Evolutionary conservation across 2,797 vertebrate species (phyloP).

Genomic region (Molossus molossus): DNA sequence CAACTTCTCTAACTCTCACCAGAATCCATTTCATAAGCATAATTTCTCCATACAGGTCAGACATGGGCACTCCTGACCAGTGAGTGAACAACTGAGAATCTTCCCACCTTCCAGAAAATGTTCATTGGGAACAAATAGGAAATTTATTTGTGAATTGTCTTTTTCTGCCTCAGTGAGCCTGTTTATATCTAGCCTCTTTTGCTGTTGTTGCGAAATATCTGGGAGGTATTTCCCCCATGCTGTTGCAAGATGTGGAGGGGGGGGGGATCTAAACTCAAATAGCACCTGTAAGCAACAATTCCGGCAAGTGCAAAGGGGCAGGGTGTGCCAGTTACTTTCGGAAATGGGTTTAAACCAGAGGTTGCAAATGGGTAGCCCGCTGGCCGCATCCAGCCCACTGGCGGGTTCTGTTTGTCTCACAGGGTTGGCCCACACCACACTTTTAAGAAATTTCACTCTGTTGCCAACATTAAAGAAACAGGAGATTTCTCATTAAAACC

Average conservation of each 20-base stretch:
- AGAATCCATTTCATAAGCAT: neutral
- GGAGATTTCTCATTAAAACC: conserved; percentile 56
- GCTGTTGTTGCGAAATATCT: neutral
- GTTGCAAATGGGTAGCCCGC: neutral
- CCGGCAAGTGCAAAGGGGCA: neutral
- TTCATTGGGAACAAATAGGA: conserved; percentile 11
- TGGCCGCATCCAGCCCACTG: conserved; percentile 10
- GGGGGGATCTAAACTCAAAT: neutral
- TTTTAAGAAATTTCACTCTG: conserved; percentile 48
- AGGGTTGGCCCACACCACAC: neutral
- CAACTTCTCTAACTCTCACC: neutral
- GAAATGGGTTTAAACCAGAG: conserved; percentile 69
- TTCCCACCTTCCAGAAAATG: neutral
- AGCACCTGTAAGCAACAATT: neutral
- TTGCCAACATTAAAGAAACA: conserved; percentile 7
- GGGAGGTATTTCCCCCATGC: neutral
- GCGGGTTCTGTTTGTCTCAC: neutral
- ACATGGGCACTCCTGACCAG: neutral
- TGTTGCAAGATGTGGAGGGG: conserved; percentile 18
- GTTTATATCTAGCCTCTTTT: neutral
- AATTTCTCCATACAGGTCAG: neutral
- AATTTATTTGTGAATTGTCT: neutral
- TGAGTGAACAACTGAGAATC: neutral
- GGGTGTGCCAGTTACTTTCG: neutral
- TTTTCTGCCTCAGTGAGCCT: neutral